Evolutionary conservation across 2,888 invertebrate species (phyloP), one percentile per base, ranked within the genome.

Genomic region (Diadegma fenestrale): DNA sequence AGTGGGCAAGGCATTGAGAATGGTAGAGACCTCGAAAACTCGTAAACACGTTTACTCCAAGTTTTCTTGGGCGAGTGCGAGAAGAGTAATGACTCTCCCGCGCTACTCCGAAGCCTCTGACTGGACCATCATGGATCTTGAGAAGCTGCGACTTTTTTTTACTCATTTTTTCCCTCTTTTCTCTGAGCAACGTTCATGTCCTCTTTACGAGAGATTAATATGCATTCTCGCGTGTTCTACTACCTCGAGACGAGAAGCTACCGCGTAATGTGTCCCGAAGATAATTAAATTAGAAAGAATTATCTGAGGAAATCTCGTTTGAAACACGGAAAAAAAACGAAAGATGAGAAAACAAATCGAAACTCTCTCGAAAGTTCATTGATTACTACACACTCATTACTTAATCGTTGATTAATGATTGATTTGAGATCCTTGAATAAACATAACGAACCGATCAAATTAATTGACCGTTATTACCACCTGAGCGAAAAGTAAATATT

Each of bases 31-130:
- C 43, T 51, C 71, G 69, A 26, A 72, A 79, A 81, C 76, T 81
- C 84, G 80, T 84, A 84, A 81, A 84, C 80, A 68, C 80, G 80
- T 68, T 84, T 68, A 71, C 72, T 77, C 61, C 61, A n/a, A 48
- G 71, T 63, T 51, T 51, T 68, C 66, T 51, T 71, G 68, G 54
- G 45, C 80, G 66, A 72, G 61, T 43, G n/a, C n/a, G 77, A 54
- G 64, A 81, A 77, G 73, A 84, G 68, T 81, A 84, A 81, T 73
- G 84, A 80, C 77, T 81, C 84, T 77, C 37, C 43, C 43, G 69
- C 72, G 45, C 43, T 80, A 45, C 54, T 54, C 41, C 72, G 61
- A 3, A 68, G 33, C 45, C 64, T 63, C 71, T 43, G 22, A 51
- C 33, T 45, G 51, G 41, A 51, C 54, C 48, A 61, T 61, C 54